Base-by-base conservation (phyloP, 2,888 invertebrate genomes). In the Drosophila prostipennis region DNA sequence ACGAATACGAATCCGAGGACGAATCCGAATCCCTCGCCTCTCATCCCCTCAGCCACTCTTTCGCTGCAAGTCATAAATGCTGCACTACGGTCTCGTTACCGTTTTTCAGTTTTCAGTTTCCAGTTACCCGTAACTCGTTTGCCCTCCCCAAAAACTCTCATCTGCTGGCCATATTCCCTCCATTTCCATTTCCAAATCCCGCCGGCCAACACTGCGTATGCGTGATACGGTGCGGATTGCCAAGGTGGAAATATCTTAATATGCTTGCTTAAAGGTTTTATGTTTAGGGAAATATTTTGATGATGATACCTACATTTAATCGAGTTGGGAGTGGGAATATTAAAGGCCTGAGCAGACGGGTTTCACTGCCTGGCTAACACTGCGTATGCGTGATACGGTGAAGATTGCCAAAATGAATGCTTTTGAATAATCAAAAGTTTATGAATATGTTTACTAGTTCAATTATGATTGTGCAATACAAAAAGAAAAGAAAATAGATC, bases 31-130 rank as follows among this genome's bases (percentile, higher is more conserved):
- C 26, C 26, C 5, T 26, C 4, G 26, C 26, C 26, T 26, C 26
- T 6, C 26, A 26, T 23, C 23, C 26, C 26, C 26, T 26, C 26
- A 26, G 2, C 39, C 46, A 19, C 54, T 55, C 36, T 55, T 67
- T 68, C 23, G 40, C 26, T 51, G 46, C 74, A 61, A 63, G 81
- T 79, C 85, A 87, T 84, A 82, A 82, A 87, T 83, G 87, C 61
- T 71, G 58, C 61, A 75, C 79, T 67, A 45, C 43, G 58, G 34
- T 53, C 42, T 52, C 23, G 23, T 39, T 48, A 46, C 48, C 59
- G 26, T 54, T 42, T 6, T 10, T 37, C 59, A 36, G 59, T 54
- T 42, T 6, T 10, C 43, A n/a, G 51, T 29, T 37, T 14, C 61
- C 42, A 34, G 48, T 29, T 49, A n/a, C 26, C 36, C 13, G 26